Evolutionary conservation across 37 sponge, comb jelly and placozoan genomes (phyloP), one percentile per base, ranked within the genome.

Genomic region (Amphimedon queenslandica): DNA sequence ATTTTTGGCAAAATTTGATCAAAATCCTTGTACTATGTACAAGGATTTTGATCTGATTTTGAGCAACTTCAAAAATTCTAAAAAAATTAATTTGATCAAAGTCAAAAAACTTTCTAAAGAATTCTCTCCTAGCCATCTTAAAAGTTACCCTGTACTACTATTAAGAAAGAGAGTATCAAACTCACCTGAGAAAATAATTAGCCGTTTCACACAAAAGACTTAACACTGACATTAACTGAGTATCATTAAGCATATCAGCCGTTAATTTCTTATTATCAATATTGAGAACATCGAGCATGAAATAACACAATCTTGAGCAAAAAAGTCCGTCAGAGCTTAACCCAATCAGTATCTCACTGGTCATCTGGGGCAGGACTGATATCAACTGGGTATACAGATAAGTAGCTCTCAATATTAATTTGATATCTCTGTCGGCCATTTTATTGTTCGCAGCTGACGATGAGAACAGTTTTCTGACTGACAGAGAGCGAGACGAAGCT

Each of bases 281-380:
- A 56, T 71, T 58, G 4, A 70, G 40, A 67, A 75, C 36, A 57
- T 37, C 64, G 28, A 69, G 64, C 5, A 88, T 37, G 24, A 80
- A 73, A 63, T 70, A 78, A 89, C 93, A 87, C 64, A 92, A 77
- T 56, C 79, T 82, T 18, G 71, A 71, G 13, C 80, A 64, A 25
- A 92, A 63, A 18, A 58, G 60, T 31, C 76, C 85, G 77, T 84
- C 67, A 40, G 76, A 92, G 60, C 88, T 84, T 8, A 92, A 55
- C 6, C 88, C 85, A 58, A 87, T 80, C 1, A 92, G 72, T 1
- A 92, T 27, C 37, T 92, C 93, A 37, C 60, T 58, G 8, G 61
- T 8, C 10, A 76, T 27, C 43, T 78, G 58, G 6, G 61, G 72
- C 40, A 90, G 35, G 13, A 42, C 33, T 32, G 63, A 57, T 55